Evolutionary conservation across 2,888 invertebrate genomes (phyloP).

Genomic region (Halocaridina rubra): DNA sequence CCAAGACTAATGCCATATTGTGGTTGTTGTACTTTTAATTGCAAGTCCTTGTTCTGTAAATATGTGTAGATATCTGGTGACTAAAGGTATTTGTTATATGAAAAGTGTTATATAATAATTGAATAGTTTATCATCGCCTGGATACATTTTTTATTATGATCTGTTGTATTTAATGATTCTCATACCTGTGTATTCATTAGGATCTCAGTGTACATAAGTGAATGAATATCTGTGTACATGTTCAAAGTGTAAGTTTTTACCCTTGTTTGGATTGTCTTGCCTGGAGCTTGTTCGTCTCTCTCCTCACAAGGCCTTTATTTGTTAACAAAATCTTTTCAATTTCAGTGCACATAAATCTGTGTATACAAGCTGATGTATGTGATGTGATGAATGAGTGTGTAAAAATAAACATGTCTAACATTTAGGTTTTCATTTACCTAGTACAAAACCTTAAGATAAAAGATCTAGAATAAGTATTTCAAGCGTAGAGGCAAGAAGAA

Average conservation of each 20-base stretch:
- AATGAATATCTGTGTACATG: slow-evolving; percentile 15
- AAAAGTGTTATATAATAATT: slow-evolving; percentile 36
- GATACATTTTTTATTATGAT: slow-evolving; percentile 6
- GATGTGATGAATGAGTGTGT: too few relatives aligned
- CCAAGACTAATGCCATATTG: slow-evolving; percentile 10
- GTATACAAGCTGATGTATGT: too few relatives aligned
- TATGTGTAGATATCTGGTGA: slow-evolving; percentile 49
- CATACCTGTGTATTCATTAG: slow-evolving; percentile 40
- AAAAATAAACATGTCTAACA: too few relatives aligned
- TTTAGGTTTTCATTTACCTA: too few relatives aligned
- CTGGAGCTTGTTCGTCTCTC: neutral
- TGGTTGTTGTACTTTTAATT: slow-evolving; percentile 47
- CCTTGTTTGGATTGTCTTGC: neutral
- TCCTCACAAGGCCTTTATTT: neutral
- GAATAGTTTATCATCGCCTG: neutral
- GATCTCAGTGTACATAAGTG: slow-evolving; percentile 44
- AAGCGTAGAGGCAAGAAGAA: too few relatives aligned
- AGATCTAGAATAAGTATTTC: too few relatives aligned
- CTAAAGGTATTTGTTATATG: slow-evolving; percentile 30
- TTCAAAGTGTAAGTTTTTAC: neutral
- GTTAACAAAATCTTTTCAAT: too few relatives aligned
- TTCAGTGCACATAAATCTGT: too few relatives aligned
- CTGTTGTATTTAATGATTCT: slow-evolving; percentile 53
- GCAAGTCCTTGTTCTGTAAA: slow-evolving; percentile 24
- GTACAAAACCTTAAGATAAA: too few relatives aligned